These are phyloP conservation scores for Itoplectis maculator DNA, from an alignment of 2,888 invertebrate species.

Conservation along the genomic window DNA sequence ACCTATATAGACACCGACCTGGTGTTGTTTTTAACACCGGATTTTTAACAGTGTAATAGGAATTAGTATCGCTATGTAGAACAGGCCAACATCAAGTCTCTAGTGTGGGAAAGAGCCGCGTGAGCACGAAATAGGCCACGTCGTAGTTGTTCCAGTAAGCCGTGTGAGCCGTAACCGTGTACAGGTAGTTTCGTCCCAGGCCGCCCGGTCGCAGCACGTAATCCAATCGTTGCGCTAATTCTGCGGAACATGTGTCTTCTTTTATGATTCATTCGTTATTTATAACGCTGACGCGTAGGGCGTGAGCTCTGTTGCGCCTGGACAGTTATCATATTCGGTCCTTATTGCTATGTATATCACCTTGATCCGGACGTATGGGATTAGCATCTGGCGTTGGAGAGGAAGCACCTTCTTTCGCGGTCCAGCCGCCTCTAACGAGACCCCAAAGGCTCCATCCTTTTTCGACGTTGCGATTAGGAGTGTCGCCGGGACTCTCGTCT, in stretches of 20 bases:
- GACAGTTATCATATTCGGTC: background rate
- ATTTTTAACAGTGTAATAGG: too few species aligned
- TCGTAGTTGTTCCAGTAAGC: conserved; percentile 89
- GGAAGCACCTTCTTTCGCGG: conserved; percentile 81
- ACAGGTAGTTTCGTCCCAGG: conserved; percentile 87
- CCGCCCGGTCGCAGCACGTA: conserved; percentile 87
- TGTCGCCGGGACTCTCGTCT: conserved; percentile 79
- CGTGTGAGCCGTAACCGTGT: conserved; percentile 88
- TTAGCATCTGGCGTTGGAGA: conserved; percentile 81
- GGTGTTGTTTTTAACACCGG: too few species aligned
- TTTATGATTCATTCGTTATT: conserved; percentile 1
- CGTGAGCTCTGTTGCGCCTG: background rate
- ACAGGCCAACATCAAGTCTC: conserved; percentile 83
- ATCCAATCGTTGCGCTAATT: conserved; percentile 87
- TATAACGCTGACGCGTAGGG: background rate
- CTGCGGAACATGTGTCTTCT: conserved; percentile 76
- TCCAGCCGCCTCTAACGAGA: conserved; percentile 83
- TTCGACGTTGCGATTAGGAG: conserved; percentile 80
- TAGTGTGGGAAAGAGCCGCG: conserved; percentile 85
- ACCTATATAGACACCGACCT: too few species aligned
- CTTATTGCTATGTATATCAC: too few species aligned
- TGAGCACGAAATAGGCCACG: conserved; percentile 87
- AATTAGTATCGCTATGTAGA: conserved; percentile 60
- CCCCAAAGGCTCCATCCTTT: conserved; percentile 85
- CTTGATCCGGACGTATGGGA: conserved; percentile 84